Evolutionary conservation across 2,113 vertebrate genomes (phyloP).

Genomic region (Anarhynchus alexandrinus): DNA sequence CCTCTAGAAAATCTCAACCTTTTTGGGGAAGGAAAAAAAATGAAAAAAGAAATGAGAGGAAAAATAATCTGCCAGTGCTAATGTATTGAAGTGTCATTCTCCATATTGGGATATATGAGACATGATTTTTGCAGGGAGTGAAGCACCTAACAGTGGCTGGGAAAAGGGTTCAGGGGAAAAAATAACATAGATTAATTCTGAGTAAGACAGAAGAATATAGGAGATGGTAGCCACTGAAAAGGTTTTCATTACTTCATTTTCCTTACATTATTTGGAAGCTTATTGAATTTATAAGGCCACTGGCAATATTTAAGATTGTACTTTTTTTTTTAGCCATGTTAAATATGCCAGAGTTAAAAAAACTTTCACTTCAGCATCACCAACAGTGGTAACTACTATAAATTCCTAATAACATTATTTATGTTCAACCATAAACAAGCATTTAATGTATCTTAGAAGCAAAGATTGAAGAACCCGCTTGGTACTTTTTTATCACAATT

Average conservation of each 20-base stretch:
- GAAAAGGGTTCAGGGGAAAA: not conserved
- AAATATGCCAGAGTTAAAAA: not conserved
- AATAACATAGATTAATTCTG: not conserved
- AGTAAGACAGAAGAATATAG: not conserved
- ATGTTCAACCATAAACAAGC: not conserved
- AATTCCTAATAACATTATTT: not conserved
- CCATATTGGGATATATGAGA: not conserved
- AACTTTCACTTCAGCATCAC: not conserved
- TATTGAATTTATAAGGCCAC: not conserved
- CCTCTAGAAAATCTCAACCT: not conserved
- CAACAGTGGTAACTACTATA: not conserved
- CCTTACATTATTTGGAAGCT: not conserved
- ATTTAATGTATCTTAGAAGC: not conserved
- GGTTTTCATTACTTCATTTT: not conserved
- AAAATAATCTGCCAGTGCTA: not conserved
- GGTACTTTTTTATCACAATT: not conserved
- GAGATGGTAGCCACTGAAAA: not conserved
- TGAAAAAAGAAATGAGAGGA: not conserved
- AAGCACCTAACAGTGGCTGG: not conserved
- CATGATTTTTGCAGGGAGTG: not conserved
- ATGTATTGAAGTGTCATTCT: not conserved
- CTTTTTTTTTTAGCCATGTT: not conserved
- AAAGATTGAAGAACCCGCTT: not conserved
- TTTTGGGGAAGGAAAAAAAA: not conserved
- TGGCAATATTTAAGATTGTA: not conserved